These are phyloP conservation scores for Ephialtes manifestator DNA, from an alignment of 2,888 invertebrate species.

Conservation along the genomic window DNA sequence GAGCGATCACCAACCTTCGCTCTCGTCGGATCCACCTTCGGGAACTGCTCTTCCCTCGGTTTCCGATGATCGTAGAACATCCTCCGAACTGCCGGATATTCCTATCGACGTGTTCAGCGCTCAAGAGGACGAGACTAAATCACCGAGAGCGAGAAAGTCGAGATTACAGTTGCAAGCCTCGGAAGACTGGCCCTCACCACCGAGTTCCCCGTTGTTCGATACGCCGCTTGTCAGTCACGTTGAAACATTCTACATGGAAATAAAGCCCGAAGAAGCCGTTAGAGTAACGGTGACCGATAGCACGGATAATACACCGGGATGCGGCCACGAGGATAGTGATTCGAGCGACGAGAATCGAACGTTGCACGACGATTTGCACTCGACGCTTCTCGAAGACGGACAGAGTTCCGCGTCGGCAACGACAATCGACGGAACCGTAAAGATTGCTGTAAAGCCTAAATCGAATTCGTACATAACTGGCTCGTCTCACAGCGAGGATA, in stretches of 20 bases:
- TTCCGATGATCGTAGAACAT: slow-evolving; percentile 93
- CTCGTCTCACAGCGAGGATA: slow-evolving; percentile 94
- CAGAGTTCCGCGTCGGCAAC: slow-evolving; percentile 88
- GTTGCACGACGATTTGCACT: slow-evolving; percentile 88
- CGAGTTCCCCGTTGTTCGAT: slow-evolving; percentile 90
- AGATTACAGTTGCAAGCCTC: slow-evolving; percentile 88
- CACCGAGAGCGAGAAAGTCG: slow-evolving; percentile 78
- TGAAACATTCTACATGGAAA: slow-evolving; percentile 93
- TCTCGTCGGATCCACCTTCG: slow-evolving; percentile 93
- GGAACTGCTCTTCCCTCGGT: slow-evolving; percentile 86
- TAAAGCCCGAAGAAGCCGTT: slow-evolving; percentile 92
- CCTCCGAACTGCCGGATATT: slow-evolving; percentile 94
- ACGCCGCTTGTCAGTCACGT: slow-evolving; percentile 92
- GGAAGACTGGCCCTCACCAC: slow-evolving; percentile 94
- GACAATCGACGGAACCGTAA: slow-evolving; percentile 93
- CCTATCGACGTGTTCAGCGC: slow-evolving; percentile 90
- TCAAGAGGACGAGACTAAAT: slow-evolving; percentile 85
- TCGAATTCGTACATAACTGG: slow-evolving; percentile 90
- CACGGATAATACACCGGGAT: slow-evolving; percentile 88
- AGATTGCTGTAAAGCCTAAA: slow-evolving; percentile 92
- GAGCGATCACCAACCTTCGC: slow-evolving; percentile 94
- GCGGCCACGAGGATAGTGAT: slow-evolving; percentile 87
- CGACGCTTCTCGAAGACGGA: slow-evolving; percentile 82
- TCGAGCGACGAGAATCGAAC: slow-evolving; percentile 91
- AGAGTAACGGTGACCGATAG: slow-evolving; percentile 92